phyloP scores from a whole-genome alignment of 2,113 vertebrate genomes.

The Emydocephalus ijimae region DNA sequence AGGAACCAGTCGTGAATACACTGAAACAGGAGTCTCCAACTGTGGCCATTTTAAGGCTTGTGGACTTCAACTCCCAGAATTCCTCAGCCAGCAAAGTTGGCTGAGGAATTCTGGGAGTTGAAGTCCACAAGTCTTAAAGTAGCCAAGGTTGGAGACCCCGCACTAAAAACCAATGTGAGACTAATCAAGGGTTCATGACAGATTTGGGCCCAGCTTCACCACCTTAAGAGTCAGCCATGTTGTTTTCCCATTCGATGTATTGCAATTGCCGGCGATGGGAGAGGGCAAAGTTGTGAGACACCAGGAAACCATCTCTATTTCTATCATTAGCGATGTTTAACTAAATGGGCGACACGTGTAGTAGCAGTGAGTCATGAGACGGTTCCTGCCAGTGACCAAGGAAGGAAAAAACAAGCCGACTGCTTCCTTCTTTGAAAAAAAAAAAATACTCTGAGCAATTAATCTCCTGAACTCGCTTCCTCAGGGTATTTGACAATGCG shows the following conservation, averaged over 20 bases:
- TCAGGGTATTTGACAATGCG: neutral
- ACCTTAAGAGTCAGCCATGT: neutral
- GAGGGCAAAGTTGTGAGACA: neutral
- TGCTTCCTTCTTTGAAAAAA: neutral
- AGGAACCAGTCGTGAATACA: neutral
- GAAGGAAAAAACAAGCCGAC: neutral
- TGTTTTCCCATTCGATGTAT: neutral
- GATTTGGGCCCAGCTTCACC: neutral
- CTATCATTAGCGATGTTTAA: conserved; percentile 1
- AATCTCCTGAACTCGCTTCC: neutral
- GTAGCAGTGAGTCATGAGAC: neutral
- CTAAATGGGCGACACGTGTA: neutral
- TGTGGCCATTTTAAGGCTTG: too few relatives aligned
- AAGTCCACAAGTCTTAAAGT: too few relatives aligned
- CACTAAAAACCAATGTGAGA: neutral
- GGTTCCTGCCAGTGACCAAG: neutral
- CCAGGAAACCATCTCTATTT: neutral
- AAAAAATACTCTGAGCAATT: neutral
- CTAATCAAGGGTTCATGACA: neutral
- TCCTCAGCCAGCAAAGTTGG: too few relatives aligned
- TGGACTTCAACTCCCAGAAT: too few relatives aligned
- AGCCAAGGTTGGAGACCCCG: too few relatives aligned
- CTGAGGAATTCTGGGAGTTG: too few relatives aligned
- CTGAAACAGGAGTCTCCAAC: neutral
- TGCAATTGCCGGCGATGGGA: too few relatives aligned